phyloP scores from a whole-genome alignment of 2,888 invertebrate species.

The Abrostola triplasia region DNA sequence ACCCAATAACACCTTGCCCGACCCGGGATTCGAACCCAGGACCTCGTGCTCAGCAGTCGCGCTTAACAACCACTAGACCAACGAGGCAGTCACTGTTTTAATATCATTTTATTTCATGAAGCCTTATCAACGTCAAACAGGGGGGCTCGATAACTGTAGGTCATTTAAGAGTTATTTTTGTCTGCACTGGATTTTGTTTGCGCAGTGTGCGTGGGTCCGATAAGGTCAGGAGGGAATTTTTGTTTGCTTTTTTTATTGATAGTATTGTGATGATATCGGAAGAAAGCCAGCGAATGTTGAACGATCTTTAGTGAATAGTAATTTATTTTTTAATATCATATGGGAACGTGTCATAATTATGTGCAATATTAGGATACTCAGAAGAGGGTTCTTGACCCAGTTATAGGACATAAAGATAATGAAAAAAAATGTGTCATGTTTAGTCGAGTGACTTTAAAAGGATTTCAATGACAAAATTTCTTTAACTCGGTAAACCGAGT shows the following conservation, averaged over 20 bases:
- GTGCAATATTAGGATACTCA: too few relatives aligned
- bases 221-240: slow-evolving; percentile 18
- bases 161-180: slow-evolving; percentile 28
- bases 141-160: slow-evolving; percentile 10
- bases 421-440: too few relatives aligned
- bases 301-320: not conserved
- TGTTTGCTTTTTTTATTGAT: slow-evolving; percentile 11
- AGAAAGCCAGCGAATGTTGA: not conserved
- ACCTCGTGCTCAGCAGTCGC: too few relatives aligned
- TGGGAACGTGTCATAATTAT: not conserved
- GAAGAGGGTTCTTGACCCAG: too few relatives aligned
- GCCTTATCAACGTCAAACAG: slow-evolving; percentile 3
- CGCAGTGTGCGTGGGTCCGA: slow-evolving; percentile 32
- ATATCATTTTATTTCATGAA: not conserved
- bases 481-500: too few relatives aligned
- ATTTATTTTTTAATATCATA: not conserved
- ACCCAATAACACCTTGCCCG: too few relatives aligned
- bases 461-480: too few relatives aligned
- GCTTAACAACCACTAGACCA: too few relatives aligned
- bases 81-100: not conserved
- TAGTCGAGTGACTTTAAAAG: too few relatives aligned
- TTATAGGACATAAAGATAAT: too few relatives aligned
- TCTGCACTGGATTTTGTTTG: slow-evolving; percentile 23
- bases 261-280: not conserved
- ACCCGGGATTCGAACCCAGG: too few relatives aligned